Evolutionary conservation across 2,113 vertebrate genomes (phyloP), one percentile per base, ranked within the genome.

Genomic region (Spilogale gracilis): DNA sequence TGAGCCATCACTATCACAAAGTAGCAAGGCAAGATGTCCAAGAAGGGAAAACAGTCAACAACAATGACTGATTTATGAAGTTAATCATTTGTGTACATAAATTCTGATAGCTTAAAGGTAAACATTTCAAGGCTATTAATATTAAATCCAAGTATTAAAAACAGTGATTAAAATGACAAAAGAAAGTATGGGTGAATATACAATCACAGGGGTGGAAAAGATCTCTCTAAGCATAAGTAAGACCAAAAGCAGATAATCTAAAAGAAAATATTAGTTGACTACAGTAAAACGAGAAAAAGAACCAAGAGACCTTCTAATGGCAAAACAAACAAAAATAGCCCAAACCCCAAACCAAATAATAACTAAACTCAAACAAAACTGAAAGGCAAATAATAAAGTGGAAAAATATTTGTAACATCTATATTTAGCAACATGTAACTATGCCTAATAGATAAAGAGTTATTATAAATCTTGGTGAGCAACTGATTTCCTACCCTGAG

Each of bases 61-160:
- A 25, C 9, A 48, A 80, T 12, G n/a, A 32, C 0, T 76, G 67
- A 92, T 50, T 61, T 86, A 89, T 1, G 12, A 85, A 56, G 27
- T 78, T 86, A 85, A 81, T 54, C 78, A 38, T 76, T 16, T 88
- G 38, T 87, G 32, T 32, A 48, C 23, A 54, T 61, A 65, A 89
- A 81, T 52, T 76, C 63, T 65, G 38, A 69, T 12, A 16, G 25
- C 38, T 76, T 61, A 84, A 94, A n/a, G 74, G 91, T 54, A 89
- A 82, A 65, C 14, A 63, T 43, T 56, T 73, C 16, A 86, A 94
- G 58, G 27, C n/a, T 88, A 45, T 38, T 69, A 94, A 71, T 80
- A 85, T 73, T 54, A 48, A 88, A 18, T 76, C 48, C 84, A 94
- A 97, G 81, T 52, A 67, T 45, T 89, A 54, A 84, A 54, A 81